Conservation (phyloP, 2,113 vertebrate species). For the Bungarus multicinctus region DNA sequence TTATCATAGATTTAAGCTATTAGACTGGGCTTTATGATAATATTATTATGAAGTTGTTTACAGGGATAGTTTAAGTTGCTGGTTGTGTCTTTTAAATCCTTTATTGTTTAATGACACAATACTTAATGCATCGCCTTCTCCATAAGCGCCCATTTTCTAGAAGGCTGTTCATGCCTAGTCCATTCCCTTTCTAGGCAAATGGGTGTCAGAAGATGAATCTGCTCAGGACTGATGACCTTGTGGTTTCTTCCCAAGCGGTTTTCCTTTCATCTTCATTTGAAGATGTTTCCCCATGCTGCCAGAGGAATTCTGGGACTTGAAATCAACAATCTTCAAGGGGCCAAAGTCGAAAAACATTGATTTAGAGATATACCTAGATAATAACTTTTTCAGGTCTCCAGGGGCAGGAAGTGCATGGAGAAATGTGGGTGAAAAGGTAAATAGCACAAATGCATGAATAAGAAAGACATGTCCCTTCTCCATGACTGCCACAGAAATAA, state of each 20-base stretch:
- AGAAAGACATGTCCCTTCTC: not conserved
- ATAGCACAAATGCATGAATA: not conserved
- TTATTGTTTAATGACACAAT: too few relatives aligned
- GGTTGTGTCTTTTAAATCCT: not conserved
- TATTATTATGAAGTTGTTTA: not conserved
- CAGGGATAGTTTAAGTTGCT: not conserved
- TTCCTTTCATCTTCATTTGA: not conserved
- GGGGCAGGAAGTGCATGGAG: not conserved
- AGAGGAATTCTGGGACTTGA: not conserved
- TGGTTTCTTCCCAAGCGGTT: not conserved
- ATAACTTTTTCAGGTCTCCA: not conserved
- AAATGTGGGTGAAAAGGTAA: not conserved
- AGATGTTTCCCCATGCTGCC: not conserved
- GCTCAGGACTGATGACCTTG: not conserved
- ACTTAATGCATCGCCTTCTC: not conserved
- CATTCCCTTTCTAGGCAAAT: not conserved
- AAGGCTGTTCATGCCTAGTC: not conserved
- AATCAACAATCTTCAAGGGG: not conserved
- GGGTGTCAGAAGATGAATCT: not conserved
- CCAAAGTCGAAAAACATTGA: not conserved
- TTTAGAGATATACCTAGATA: not conserved
- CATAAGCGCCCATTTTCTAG: not conserved
- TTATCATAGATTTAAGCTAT: not conserved
- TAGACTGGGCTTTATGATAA: not conserved
- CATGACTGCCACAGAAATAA: not conserved